These are phyloP conservation scores for Eucera pruinosa DNA, from an alignment of 2,888 invertebrate genomes.

Conservation along the genomic window DNA sequence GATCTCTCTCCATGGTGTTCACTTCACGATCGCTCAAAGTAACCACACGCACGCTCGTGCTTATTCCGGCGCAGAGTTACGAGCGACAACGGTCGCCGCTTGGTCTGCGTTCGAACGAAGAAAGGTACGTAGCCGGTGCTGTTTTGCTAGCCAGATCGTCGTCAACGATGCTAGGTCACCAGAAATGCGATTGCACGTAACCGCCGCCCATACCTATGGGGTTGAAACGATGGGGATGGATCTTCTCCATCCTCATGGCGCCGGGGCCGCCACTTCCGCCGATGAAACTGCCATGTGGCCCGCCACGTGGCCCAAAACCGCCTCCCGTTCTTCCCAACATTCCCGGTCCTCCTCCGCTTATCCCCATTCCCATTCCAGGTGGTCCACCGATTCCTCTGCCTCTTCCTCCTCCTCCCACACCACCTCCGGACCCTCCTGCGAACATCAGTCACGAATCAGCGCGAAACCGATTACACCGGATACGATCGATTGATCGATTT, in stretches of 20 bases:
- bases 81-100: conserved; percentile 35
- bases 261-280: conserved; percentile 80
- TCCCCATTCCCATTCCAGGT: conserved; percentile 71
- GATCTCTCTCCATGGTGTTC: background rate
- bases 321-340: conserved; percentile 78
- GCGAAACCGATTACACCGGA: too few species aligned
- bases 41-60: background rate
- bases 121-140: conserved; percentile 40
- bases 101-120: conserved; percentile 40
- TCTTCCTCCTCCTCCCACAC: conserved; percentile 60
- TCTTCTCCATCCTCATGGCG: conserved; percentile 83
- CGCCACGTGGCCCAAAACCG: conserved; percentile 79
- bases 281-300: conserved; percentile 79
- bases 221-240: conserved; percentile 83
- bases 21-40: conserved; percentile 56
- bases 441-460: conserved; percentile 43
- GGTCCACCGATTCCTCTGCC: conserved; percentile 65
- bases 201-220: conserved; percentile 83
- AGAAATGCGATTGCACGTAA: conserved; percentile 83
- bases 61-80: conserved; percentile 25
- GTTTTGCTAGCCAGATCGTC: conserved; percentile 32
- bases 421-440: conserved; percentile 75
- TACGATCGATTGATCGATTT: background rate
- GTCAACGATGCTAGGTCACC: conserved; percentile 75
- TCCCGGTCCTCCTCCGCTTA: conserved; percentile 75